phyloP scores from a whole-genome alignment of 1,140 invertebrate genomes.

The Orius insidiosus region DNA sequence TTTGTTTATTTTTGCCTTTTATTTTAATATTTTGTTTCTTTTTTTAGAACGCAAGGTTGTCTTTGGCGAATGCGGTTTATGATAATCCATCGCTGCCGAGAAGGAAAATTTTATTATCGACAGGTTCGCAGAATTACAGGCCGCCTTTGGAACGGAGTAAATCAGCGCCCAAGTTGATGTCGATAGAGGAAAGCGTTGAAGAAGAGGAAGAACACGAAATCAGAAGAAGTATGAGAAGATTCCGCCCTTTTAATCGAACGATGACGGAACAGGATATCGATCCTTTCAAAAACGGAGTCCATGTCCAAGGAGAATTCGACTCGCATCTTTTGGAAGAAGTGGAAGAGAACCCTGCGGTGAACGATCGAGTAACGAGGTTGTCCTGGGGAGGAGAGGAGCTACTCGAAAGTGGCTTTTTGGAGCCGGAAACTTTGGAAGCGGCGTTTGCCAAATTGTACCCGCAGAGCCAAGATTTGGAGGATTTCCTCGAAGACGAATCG shows the following conservation, averaged over 20 bases:
- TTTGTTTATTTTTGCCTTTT: too few relatives aligned
- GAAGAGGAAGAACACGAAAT: slow-evolving; percentile 51
- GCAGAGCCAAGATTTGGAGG: not conserved
- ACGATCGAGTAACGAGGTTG: slow-evolving; percentile 10
- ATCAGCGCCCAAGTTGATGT: slow-evolving; percentile 82
- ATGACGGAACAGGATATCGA: slow-evolving; percentile 9
- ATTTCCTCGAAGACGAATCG: slow-evolving; percentile 20
- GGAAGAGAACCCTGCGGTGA: slow-evolving; percentile 9
- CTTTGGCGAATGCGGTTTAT: slow-evolving; percentile 69
- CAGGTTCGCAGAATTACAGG: slow-evolving; percentile 63
- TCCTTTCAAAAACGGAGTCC: slow-evolving; percentile 1
- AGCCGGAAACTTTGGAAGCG: slow-evolving; percentile 3
- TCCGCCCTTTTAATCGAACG: not conserved
- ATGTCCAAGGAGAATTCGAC: slow-evolving; percentile 12
- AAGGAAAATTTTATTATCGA: slow-evolving; percentile 59
- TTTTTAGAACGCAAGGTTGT: slow-evolving; percentile 86
- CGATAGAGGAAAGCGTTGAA: slow-evolving; percentile 82
- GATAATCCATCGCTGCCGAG: slow-evolving; percentile 67
- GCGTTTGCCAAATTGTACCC: slow-evolving; percentile 9
- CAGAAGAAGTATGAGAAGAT: not conserved
- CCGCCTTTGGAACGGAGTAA: slow-evolving; percentile 87
- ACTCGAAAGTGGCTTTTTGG: slow-evolving; percentile 11
- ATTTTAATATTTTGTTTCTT: too few relatives aligned
- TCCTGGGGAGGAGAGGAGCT: slow-evolving; percentile 13
- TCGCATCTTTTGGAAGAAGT: slow-evolving; percentile 13